Base-by-base conservation (phyloP, 2,797 vertebrate genomes). In the Pogonophryne albipinna region DNA sequence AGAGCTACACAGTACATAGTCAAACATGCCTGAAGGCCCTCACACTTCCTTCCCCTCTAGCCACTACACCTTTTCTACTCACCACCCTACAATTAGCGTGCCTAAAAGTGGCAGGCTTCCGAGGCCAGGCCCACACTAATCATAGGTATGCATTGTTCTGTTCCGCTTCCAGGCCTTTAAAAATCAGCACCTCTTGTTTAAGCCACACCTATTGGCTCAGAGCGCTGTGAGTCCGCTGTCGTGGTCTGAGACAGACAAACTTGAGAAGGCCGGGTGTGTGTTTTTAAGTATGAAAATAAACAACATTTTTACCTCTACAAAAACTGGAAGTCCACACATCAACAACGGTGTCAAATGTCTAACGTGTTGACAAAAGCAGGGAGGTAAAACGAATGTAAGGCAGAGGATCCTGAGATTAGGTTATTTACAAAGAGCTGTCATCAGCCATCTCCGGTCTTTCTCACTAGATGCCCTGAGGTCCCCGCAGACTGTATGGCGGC, bases 1-100 rank as follows among this genome's bases (percentile, higher is more conserved):
- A 58, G n/a, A 68, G 53, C 66, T 59, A 74, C 52, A 76, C 52
- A 76, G 59, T 69, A 86, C 71, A 84, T 46, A 85, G 80, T 87
- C 83, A 91, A 92, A 91, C 87, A 91, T 64, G 87, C 90, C 93
- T 89, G 70, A 86, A 78, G 90, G 91, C 87, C 83, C 64, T 89
- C 82, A 83, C 83, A 85, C 91, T 93, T 94, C 93, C 93, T 88
- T 80, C 88, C 87, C 81, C 83, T 91, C 79, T 55, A 88, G 89
- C 90, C 87, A 80, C 86, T 87, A 92, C 93, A 94, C 92, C 91
- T 93, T 94, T 91, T 88, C 69, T 86, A 66, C 86, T 85, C 88
- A 74, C 80, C 88, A 95, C 89, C 92, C 93, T 93, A 79, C 88
- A 93, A 95, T 95, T 94, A 95, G 76, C 87, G 65, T 91, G 82